Evolutionary conservation across 2,113 vertebrate genomes (phyloP).

Genomic region (Monopterus albus): DNA sequence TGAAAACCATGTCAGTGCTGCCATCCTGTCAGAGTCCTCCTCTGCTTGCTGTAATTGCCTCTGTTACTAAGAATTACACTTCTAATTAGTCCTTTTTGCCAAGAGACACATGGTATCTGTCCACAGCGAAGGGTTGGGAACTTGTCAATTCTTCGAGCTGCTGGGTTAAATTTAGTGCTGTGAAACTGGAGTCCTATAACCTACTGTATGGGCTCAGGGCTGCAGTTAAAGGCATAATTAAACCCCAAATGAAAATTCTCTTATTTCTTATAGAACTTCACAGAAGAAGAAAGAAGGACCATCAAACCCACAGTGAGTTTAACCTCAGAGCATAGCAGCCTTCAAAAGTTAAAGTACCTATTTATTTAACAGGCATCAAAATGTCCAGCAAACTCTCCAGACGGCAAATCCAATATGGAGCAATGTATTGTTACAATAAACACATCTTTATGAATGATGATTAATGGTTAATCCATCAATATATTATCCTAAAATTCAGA

Average conservation of each 20-base stretch:
- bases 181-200: slow-evolving; percentile 76
- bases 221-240: slow-evolving; percentile 43
- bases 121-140: slow-evolving; percentile 39
- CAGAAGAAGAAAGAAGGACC: no score
- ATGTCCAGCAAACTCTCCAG: not conserved
- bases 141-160: slow-evolving; percentile 52
- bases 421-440: no score
- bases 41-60: no score
- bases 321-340: not conserved
- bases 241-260: slow-evolving; percentile 9
- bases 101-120: slow-evolving; percentile 14
- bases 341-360: not conserved
- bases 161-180: slow-evolving; percentile 74
- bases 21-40: not conserved
- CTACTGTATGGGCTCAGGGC: slow-evolving; percentile 49
- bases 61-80: slow-evolving; percentile 32
- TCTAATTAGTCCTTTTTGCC: slow-evolving; percentile 25
- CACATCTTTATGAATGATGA: no score
- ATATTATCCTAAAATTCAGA: no score
- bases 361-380: not conserved
- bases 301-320: not conserved
- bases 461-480: no score
- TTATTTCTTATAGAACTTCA: no score
- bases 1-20: not conserved
- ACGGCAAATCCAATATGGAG: not conserved